Percentiles rank a stretch among this genome's conserved stretches.
Evolutionary conservation across 2,113 vertebrate genomes (phyloP).

Genomic region (Myodes glareolus): DNA sequence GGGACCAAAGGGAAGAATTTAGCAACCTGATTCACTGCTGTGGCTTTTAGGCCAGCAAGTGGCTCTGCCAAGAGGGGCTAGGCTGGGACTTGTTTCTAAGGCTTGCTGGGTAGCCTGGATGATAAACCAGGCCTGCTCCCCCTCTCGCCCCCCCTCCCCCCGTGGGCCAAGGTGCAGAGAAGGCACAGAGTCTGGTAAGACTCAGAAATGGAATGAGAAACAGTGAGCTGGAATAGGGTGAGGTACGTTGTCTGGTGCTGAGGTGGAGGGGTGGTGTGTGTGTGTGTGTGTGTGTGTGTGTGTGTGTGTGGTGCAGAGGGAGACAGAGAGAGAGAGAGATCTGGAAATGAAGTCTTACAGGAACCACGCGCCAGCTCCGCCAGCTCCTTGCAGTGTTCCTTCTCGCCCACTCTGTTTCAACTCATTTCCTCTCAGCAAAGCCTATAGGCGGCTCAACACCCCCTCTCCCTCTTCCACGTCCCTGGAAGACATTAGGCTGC

Average conservation of each 20-base stretch:
- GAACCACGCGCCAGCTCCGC: neutral
- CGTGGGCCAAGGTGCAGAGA: neutral
- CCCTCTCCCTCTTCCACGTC: neutral
- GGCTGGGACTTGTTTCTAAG: conserved; percentile 38
- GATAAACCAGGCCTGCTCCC: neutral
- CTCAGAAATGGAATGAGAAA: neutral
- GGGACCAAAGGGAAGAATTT: neutral
- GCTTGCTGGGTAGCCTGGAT: neutral
- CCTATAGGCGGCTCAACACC: neutral
- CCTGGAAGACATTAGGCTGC: neutral
- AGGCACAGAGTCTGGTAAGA: neutral
- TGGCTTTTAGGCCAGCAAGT: neutral
- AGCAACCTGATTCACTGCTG: conserved; percentile 6
- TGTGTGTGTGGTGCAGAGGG: no score
- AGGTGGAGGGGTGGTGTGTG: neutral
- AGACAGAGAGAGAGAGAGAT: neutral
- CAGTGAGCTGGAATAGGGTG: accelerated
- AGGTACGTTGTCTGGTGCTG: neutral
- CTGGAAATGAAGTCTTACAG: neutral
- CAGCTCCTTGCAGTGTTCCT: neutral
- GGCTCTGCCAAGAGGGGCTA: conserved; percentile 7
- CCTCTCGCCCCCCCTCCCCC: no score
- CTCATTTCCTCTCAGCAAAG: neutral
- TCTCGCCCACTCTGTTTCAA: neutral
- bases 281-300: neutral